Conservation (phyloP, 2,888 invertebrate genomes). For the Agrochola lychnidis region DNA sequence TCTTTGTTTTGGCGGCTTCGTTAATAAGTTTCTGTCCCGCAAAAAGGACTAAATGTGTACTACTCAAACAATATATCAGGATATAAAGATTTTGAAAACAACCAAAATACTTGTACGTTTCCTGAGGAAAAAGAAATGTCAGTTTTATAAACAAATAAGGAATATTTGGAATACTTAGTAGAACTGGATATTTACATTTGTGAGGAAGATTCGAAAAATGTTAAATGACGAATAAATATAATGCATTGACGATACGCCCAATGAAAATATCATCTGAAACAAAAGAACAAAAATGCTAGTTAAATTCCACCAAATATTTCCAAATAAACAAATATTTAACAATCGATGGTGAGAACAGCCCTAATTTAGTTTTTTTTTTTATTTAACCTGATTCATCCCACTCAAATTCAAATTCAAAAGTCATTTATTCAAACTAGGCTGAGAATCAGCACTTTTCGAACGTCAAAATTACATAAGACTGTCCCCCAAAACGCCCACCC, state of each 20-base stretch:
- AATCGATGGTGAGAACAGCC: not conserved
- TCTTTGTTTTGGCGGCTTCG: constrained; percentile 23
- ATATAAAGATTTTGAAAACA: fast-evolving
- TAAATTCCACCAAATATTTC: too few species aligned
- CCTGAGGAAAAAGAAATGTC: constrained; percentile 10
- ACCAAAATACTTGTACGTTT: not conserved
- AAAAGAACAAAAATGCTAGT: not conserved
- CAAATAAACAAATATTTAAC: too few species aligned
- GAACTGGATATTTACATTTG: not conserved
- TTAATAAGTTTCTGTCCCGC: constrained; percentile 47
- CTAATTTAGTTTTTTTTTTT: too few species aligned
- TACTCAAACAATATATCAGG: not conserved
- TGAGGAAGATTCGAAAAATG: not conserved
- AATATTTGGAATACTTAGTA: not conserved
- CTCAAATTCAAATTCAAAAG: too few species aligned
- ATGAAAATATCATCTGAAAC: constrained; percentile 3
- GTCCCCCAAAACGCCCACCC: too few species aligned
- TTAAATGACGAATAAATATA: not conserved
- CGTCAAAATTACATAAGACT: too few species aligned
- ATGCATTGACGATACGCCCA: not conserved
- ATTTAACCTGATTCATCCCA: too few species aligned
- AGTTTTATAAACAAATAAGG: not conserved
- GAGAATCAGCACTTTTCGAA: too few species aligned
- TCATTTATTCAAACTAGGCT: too few species aligned
- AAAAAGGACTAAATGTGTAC: constrained; percentile 10